These are phyloP conservation scores for Rhagophthalmus giganteus DNA, from an alignment of 2,888 invertebrate species.

Conservation along the genomic window DNA sequence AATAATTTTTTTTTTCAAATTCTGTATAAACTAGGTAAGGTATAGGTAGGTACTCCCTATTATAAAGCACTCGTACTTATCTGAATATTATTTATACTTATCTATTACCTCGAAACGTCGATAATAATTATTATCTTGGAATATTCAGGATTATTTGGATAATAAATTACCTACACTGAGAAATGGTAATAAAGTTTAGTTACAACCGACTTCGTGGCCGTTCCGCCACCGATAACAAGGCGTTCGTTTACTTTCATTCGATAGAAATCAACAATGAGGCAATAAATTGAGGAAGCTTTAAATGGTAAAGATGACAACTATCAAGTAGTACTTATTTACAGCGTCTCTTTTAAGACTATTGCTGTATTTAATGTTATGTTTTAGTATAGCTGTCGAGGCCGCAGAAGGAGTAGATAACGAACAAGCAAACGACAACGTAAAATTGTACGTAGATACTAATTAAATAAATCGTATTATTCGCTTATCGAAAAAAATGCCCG, in stretches of 20 bases:
- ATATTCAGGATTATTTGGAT: neutral
- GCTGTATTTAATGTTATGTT: slow-evolving; percentile 5
- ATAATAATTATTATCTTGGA: too few species aligned
- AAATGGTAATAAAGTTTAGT: too few species aligned
- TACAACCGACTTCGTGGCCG: slow-evolving; percentile 10
- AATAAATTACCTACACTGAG: slow-evolving; percentile 10
- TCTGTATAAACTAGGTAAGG: too few species aligned
- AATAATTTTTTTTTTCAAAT: too few species aligned
- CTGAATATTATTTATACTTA: too few species aligned
- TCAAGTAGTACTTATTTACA: slow-evolving; percentile 38
- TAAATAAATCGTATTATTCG: too few species aligned
- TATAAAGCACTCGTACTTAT: too few species aligned
- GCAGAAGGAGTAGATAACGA: neutral
- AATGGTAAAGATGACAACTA: slow-evolving; percentile 39
- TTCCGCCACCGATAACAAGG: slow-evolving; percentile 37
- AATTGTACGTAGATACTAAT: too few species aligned
- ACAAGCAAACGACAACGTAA: too few species aligned
- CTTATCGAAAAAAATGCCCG: too few species aligned
- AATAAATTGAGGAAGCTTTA: slow-evolving; percentile 39
- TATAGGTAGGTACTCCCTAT: too few species aligned
- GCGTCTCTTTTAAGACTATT: slow-evolving; percentile 13
- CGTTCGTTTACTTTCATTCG: slow-evolving; percentile 37
- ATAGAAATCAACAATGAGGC: slow-evolving; percentile 42
- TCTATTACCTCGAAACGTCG: too few species aligned
- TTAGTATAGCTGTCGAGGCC: slow-evolving; percentile 5